Evolutionary conservation across 2,797 vertebrate genomes (phyloP), one percentile per base, ranked within the genome.

Genomic region (Echeneis naucrates): DNA sequence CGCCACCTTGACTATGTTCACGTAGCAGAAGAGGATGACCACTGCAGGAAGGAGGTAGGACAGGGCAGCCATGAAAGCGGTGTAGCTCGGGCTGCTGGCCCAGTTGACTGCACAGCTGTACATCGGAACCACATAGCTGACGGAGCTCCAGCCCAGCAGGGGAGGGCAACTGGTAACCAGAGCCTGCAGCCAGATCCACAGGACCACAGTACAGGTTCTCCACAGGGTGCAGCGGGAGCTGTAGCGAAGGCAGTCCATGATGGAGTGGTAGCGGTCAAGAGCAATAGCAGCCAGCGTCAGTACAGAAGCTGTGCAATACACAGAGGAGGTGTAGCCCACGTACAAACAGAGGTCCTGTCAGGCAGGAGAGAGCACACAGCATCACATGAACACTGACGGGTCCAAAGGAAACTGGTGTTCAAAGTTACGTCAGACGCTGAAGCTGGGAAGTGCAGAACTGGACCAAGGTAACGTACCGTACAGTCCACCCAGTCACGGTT

Each of bases 131-230:
- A 93, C 83, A 6, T 94, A 96, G 50, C 66, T 88, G 47, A 96
- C 33, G 3, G 87, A 89, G 78, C 95, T 88, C 95, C 95, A 96
- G 72, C 95, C 95, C 42, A 96, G 84, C 33, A 96, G 88, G 5
- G 95, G 95, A 8, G 95, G 95, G 64, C 87, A 93, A 64, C 95
- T 94, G 83, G 93, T 94, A 59, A 88, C 82, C 75, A 95, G 85
- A 3, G 95, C 94, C 85, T 95, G 95, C 60, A 95, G 71, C 95
- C 95, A 96, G 87, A 95, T 95, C 95, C 95, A 96, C 53, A 94
- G 76, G 37, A 95, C 94, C n/a, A 92, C 94, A 1, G 78, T 75
- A 0, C 84, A 82, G 1, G 79, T 94, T 64, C 93, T 86, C 89
- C 93, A 90, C 53, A 89, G 75, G 2, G 95, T 95, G 85, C 93